Evolutionary conservation across 1,140 invertebrate species (phyloP).

Genomic region (Sminthurides bifidus): DNA sequence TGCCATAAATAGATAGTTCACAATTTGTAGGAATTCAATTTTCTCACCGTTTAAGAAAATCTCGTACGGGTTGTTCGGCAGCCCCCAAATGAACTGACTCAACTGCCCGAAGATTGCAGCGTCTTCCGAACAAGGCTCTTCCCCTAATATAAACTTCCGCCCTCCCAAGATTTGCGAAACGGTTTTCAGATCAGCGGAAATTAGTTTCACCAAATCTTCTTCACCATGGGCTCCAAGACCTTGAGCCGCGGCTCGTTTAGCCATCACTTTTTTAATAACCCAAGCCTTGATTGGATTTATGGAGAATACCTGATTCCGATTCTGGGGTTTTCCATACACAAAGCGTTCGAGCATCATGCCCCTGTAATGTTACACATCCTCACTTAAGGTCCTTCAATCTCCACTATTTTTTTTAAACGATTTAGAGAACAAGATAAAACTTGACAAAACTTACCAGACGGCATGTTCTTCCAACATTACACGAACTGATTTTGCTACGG

Average conservation of each 20-base stretch:
- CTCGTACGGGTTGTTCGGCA: constrained; percentile 35
- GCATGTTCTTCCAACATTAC: constrained; percentile 19
- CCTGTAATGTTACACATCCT: not conserved
- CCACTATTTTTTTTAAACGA: not conserved
- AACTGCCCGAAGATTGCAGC: constrained; percentile 40
- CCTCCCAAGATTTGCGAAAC: constrained; percentile 24
- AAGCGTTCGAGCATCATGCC: constrained; percentile 12
- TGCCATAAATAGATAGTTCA: not conserved
- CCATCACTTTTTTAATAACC: not conserved
- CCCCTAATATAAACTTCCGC: constrained; percentile 37
- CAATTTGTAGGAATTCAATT: not conserved
- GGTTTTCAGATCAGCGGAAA: constrained; percentile 5
- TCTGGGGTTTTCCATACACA: not conserved
- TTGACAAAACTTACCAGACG: constrained; percentile 14
- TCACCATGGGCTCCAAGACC: constrained; percentile 13
- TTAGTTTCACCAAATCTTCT: constrained; percentile 8
- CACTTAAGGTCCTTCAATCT: not conserved
- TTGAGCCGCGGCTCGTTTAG: constrained; percentile 11
- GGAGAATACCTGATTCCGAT: not conserved
- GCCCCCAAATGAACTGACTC: constrained; percentile 36
- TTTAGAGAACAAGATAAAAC: not conserved
- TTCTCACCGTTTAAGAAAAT: constrained; percentile 32
- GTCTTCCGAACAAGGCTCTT: constrained; percentile 37
- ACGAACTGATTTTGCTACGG: constrained; percentile 1
- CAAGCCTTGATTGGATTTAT: not conserved